A percentile compares a stretch with the other conserved stretches of the same genome.
Conservation (phyloP, 2,888 invertebrate genomes). For the Leptopilina myrica region DNA sequence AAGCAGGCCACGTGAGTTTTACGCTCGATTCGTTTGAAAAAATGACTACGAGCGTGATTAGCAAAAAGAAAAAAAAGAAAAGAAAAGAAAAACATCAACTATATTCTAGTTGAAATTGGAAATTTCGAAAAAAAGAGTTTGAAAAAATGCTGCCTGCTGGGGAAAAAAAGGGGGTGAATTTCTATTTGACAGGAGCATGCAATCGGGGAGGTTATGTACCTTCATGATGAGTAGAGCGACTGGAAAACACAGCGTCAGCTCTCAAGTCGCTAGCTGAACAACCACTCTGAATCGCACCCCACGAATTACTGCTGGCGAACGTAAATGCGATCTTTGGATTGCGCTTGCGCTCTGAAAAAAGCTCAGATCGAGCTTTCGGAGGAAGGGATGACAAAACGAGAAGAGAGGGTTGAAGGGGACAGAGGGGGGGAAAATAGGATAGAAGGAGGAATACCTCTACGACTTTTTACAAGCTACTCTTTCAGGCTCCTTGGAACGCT, state of each 20-base stretch:
- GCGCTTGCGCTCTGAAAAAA: slow-evolving; percentile 57
- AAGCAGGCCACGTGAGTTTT: neutral
- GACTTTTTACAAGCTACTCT: slow-evolving; percentile 40
- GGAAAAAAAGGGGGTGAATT: neutral
- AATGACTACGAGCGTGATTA: too few species aligned
- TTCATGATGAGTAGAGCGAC: slow-evolving; percentile 56
- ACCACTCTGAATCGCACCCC: slow-evolving; percentile 70
- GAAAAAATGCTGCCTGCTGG: neutral
- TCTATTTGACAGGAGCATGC: neutral
- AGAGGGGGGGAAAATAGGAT: too few species aligned
- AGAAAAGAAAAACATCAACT: too few species aligned
- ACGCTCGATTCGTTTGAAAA: neutral
- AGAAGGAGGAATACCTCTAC: slow-evolving; percentile 1
- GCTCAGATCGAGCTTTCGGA: slow-evolving; percentile 46
- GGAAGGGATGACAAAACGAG: slow-evolving; percentile 38
- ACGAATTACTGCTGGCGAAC: slow-evolving; percentile 71
- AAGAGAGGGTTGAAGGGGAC: slow-evolving; percentile 38
- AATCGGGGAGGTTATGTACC: slow-evolving; percentile 53
- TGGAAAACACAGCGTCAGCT: slow-evolving; percentile 51
- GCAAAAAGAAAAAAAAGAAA: too few species aligned
- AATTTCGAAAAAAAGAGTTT: too few species aligned
- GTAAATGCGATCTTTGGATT: slow-evolving; percentile 57
- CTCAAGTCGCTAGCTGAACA: slow-evolving; percentile 52
- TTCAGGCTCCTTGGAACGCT: slow-evolving; percentile 35
- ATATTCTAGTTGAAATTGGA: too few species aligned